Percentiles rank a stretch among this genome's conserved stretches.
Evolutionary conservation across 2,113 vertebrate species (phyloP).

Genomic region (Heteronetta atricapilla): DNA sequence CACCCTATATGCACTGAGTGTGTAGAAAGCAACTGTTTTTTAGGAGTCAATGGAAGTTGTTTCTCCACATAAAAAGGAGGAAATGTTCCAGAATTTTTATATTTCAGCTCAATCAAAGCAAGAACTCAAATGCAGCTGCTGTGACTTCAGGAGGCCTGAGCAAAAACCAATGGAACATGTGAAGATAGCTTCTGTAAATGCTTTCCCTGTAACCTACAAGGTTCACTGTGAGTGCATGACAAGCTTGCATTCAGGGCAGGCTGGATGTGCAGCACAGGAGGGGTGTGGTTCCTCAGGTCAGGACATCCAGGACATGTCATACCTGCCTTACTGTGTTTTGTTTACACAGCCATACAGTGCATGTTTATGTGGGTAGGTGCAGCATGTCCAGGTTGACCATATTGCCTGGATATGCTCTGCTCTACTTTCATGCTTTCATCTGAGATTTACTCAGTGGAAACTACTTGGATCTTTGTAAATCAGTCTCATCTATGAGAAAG

Average conservation of each 20-base stretch:
- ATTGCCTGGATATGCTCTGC: rapidly evolving
- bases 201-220: neutral
- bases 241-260: rapidly evolving
- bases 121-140: neutral
- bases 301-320: rapidly evolving
- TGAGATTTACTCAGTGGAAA: neutral
- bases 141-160: neutral
- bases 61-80: neutral
- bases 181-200: neutral
- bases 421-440: neutral
- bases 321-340: neutral
- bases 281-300: neutral
- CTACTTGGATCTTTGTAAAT: neutral
- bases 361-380: rapidly evolving
- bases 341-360: rapidly evolving
- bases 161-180: neutral
- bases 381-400: neutral
- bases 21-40: neutral
- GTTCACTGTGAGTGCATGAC: neutral
- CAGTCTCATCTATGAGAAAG: neutral
- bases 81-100: neutral
- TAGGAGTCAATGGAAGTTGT: neutral
- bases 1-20: neutral
- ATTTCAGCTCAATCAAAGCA: neutral
- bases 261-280: neutral